Evolutionary conservation across 2,113 vertebrate species (phyloP), one percentile per base, ranked within the genome.

Genomic region (Saccopteryx bilineata): DNA sequence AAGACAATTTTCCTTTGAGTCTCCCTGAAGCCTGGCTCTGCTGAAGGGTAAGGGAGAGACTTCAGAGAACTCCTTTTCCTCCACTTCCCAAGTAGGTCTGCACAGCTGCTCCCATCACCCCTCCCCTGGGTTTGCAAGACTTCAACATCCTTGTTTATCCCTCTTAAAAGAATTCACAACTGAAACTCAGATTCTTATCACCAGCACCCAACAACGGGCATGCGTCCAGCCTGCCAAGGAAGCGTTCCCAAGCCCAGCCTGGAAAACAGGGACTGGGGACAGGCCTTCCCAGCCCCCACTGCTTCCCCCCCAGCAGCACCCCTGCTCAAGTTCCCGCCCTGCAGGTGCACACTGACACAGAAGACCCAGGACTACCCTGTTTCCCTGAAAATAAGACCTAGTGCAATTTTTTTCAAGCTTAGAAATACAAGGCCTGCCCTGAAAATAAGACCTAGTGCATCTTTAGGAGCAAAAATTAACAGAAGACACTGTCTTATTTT

Each of bases 151-250:
- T 71, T 84, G 33, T 71, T 86, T 87, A 86, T 33, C 3, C 85
- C n/a, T 80, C 18, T 0, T 50, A 50, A 85, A 84, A 63, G n/a
- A 54, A 71, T 13, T 74, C 68, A 74, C 9, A 56, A 65, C 31
- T 56, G 50, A 93, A 76, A 87, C 23, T 48, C 83, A 66, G 80
- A 93, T 96, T 61, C 86, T 94, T 58, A 83, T 76, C 78, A 58
- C 65, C 78, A 26, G 26, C 78, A 87, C 48, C 23, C 50, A 82
- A 89, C 85, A 79, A 96, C 63, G 50, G 58, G 24, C 65, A 10
- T 24, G 39, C 71, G 75, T 80, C 74, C 60, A 75, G n/a, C 7
- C 58, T 46, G 79, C 83, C 93, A 90, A 71, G 83, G 58, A 87
- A 50, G 21, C 13, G 46, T 31, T 71, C 72, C 87, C 90, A 76